phyloP scores from a whole-genome alignment of 2,797 vertebrate genomes.

The Pseudocheirus occidentalis region DNA sequence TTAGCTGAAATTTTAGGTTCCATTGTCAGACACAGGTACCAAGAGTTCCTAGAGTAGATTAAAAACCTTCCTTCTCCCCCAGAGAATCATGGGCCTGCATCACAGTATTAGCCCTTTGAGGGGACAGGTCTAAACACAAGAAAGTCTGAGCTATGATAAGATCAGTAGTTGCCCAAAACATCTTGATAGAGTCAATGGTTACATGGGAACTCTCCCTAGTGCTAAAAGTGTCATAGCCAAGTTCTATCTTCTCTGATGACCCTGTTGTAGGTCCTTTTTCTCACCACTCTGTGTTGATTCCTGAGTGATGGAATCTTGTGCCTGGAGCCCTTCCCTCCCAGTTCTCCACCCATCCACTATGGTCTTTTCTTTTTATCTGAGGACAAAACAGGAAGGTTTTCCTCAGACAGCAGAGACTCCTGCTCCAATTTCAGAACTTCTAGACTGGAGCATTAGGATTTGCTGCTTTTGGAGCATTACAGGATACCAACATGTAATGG shows the following conservation, averaged over 20 bases:
- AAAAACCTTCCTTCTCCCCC: not conserved
- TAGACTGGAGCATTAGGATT: not conserved
- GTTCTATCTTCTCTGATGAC: not conserved
- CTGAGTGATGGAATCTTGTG: not conserved
- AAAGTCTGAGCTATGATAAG: not conserved
- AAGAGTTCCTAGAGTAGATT: too few relatives aligned
- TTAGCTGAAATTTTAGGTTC: too few relatives aligned
- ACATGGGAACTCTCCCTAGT: not conserved
- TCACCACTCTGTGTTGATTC: not conserved
- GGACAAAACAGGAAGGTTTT: not conserved
- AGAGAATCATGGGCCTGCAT: not conserved
- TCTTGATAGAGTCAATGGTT: too few relatives aligned
- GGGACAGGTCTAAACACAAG: not conserved
- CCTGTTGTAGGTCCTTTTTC: not conserved
- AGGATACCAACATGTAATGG: too few relatives aligned
- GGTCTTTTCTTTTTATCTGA: not conserved
- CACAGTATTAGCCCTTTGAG: not conserved
- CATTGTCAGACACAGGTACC: too few relatives aligned
- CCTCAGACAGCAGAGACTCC: not conserved
- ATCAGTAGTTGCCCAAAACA: not conserved
- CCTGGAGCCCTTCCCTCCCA: not conserved
- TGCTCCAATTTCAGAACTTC: not conserved
- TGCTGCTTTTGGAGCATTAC: not conserved
- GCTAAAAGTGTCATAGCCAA: not conserved
- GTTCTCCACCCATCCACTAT: not conserved